phyloP scores from a whole-genome alignment of 1,140 invertebrate species.

The Drosophila lini region DNA sequence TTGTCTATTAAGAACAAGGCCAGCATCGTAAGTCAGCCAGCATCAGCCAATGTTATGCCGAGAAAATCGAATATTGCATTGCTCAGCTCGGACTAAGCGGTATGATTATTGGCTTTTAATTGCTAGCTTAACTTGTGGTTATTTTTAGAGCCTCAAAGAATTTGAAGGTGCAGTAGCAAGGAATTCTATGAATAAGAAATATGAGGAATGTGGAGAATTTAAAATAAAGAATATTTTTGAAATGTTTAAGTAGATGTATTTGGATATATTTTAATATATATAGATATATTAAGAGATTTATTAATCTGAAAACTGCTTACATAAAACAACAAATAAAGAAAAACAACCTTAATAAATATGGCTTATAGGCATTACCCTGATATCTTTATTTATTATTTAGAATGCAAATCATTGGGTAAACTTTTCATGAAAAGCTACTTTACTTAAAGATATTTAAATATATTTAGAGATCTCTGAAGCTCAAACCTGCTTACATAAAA shows the following conservation, averaged over 20 bases:
- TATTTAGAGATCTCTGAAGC: no score
- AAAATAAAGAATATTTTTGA: neutral
- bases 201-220: neutral
- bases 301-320: no score
- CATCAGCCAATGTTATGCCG: neutral
- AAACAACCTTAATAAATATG: no score
- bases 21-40: conserved; percentile 43
- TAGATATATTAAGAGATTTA: no score
- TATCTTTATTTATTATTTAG: neutral
- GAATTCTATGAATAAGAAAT: neutral
- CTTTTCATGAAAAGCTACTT: neutral
- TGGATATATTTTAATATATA: no score
- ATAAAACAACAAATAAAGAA: neutral
- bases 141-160: neutral
- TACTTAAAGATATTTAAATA: neutral
- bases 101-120: conserved; percentile 37
- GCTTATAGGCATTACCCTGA: no score
- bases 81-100: conserved; percentile 2
- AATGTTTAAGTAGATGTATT: no score
- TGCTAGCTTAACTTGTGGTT: conserved; percentile 1
- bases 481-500: neutral
- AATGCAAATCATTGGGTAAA: neutral
- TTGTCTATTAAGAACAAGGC: conserved; percentile 77
- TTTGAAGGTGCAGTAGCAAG: neutral
- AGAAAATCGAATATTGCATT: conserved; percentile 18